Evolutionary conservation across 2,113 vertebrate species (phyloP).

Genomic region (Nothoprocta perdicaria): DNA sequence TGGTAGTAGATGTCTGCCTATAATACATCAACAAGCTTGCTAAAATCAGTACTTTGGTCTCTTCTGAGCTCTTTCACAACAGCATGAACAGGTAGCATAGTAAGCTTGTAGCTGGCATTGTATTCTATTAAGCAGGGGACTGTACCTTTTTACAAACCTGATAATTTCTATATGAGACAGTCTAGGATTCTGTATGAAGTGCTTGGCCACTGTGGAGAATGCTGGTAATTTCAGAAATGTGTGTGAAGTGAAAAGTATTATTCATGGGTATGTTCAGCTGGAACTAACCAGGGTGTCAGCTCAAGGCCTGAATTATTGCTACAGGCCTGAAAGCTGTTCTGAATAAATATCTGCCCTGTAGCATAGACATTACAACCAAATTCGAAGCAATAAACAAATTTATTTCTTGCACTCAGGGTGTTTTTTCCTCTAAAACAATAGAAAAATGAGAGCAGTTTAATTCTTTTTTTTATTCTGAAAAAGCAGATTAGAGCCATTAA

Average conservation of each 20-base stretch:
- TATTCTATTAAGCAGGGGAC: accelerated
- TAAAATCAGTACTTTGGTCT: background rate
- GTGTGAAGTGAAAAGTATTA: accelerated
- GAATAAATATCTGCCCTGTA: background rate
- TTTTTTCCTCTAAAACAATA: background rate
- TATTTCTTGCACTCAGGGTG: background rate
- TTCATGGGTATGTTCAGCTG: background rate
- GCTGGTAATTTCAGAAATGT: background rate
- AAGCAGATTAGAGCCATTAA: background rate
- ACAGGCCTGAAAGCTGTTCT: background rate
- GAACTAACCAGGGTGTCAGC: too few relatives aligned
- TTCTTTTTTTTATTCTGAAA: background rate
- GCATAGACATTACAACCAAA: accelerated
- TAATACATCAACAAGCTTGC: background rate
- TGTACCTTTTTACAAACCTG: background rate
- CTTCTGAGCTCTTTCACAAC: accelerated
- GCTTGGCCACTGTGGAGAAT: accelerated
- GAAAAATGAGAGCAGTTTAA: accelerated
- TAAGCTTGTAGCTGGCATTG: too few relatives aligned
- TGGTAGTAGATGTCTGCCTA: background rate
- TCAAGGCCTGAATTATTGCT: background rate
- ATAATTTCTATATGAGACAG: accelerated
- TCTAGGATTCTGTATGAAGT: background rate
- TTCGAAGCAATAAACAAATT: background rate
- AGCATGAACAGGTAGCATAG: accelerated